Evolutionary conservation across 2,797 vertebrate species (phyloP), one percentile per base, ranked within the genome.

Genomic region (Pangasius djambal): DNA sequence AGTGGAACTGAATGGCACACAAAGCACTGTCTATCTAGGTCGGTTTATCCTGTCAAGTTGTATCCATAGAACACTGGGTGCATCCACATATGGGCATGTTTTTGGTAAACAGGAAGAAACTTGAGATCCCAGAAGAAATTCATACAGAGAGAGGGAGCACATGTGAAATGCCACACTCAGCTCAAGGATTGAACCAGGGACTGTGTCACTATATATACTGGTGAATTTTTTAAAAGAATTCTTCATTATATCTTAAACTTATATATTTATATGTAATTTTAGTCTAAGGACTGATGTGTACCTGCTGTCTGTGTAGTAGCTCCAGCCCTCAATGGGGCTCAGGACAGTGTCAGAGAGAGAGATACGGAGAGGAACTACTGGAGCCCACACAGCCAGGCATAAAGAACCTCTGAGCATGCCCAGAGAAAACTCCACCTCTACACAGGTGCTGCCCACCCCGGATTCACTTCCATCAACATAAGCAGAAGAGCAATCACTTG

Each of bases 381-480:
- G 96, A 37, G 92, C 93, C 96, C 96, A 96, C 15, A 96, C 96
- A 63, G 94, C 84, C 85, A 96, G 87, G 84, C 95, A 95, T 81
- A 96, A 89, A 18, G 95, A 93, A 9, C 94, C 92, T 40, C 88
- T 92, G 85, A 96, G 92, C 15, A 22, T 75, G 52, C 96, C 96
- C 75, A 96, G 88, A 1, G 72, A 88, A 89, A 96, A 96, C 90
- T 95, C 93, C 91, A 96, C 95, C 83, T 81, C 88, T 18, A 92
- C 95, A 90, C 95, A 96, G 18, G 93, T 94, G 91, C 92, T 93
- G 10, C 96, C 95, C 85, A 93, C 22, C 1, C 94, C 95, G 1
- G 96, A 96, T 91, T 96, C 96, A 3, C 94, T 96, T 78, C 96
- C 96, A 1, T 96, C 96, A 63, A 96, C 96, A 86, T 94, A 96